Evolutionary conservation across 2,888 invertebrate genomes (phyloP).

Genomic region (Diadegma fenestrale): DNA sequence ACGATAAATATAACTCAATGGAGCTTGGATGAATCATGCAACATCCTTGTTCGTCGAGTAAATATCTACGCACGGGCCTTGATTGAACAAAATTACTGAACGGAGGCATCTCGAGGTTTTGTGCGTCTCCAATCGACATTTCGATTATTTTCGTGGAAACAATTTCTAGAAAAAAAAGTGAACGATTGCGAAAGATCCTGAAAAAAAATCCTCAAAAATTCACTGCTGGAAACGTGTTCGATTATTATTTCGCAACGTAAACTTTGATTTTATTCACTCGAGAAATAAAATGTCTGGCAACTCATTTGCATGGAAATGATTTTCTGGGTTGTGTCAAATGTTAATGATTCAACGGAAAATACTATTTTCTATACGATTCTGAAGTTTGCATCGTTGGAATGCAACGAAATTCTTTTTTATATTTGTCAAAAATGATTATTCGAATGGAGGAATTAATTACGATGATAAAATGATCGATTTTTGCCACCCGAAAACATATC

Average conservation of each 20-base stretch:
- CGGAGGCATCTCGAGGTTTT: constrained; percentile 10
- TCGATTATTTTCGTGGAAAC: not conserved
- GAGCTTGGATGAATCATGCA: not conserved
- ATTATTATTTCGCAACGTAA: not conserved
- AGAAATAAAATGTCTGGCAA: not conserved
- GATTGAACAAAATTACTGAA: constrained; percentile 33
- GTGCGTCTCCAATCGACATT: not conserved
- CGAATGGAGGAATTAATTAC: too few species aligned
- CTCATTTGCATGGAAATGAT: not conserved
- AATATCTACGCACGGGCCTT: constrained; percentile 13
- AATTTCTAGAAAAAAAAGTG: not conserved
- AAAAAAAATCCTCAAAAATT: not conserved
- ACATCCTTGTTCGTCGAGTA: constrained; percentile 10
- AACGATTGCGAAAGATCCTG: not conserved
- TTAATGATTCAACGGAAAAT: too few species aligned
- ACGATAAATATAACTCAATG: constrained; percentile 15
- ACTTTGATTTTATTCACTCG: not conserved
- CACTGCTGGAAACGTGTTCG: not conserved
- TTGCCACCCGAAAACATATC: too few species aligned
- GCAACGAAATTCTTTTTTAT: too few species aligned
- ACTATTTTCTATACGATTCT: too few species aligned
- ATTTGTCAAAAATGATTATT: too few species aligned
- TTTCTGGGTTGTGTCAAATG: not conserved
- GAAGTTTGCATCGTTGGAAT: too few species aligned
- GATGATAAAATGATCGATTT: too few species aligned